Percentiles rank a stretch among this genome's conserved stretches.
phyloP scores from a whole-genome alignment of 1,140 invertebrate species.

The Drosophila albomicans region DNA sequence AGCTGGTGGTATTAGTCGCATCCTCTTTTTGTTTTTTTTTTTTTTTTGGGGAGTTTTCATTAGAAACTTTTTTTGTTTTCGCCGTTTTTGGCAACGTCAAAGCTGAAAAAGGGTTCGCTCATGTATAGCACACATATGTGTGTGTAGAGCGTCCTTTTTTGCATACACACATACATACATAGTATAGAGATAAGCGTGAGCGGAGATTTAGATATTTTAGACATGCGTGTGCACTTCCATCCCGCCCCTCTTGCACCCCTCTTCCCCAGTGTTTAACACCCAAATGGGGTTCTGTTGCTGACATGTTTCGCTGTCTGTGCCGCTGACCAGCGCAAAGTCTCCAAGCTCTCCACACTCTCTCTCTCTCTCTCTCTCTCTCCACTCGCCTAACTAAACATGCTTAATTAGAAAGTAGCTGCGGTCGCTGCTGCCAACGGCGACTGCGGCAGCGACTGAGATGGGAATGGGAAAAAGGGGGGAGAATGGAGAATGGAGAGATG shows the following conservation, averaged over 20 bases:
- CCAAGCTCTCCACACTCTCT: background rate
- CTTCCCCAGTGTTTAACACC: background rate
- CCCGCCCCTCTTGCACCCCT: background rate
- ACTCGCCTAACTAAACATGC: slow-evolving; percentile 73
- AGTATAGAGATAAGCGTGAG: slow-evolving; percentile 60
- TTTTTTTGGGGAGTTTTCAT: slow-evolving; percentile 71
- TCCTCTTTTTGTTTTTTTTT: background rate
- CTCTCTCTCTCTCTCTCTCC: background rate
- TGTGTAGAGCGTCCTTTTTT: background rate
- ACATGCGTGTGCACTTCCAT: slow-evolving; percentile 60
- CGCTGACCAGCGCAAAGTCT: slow-evolving; percentile 44
- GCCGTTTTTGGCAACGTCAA: slow-evolving; percentile 55
- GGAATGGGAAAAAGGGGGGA: too few relatives aligned
- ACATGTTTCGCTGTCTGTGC: slow-evolving; percentile 51
- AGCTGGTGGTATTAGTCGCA: slow-evolving; percentile 53
- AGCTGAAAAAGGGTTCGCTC: slow-evolving; percentile 69
- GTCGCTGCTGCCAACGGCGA: slow-evolving; percentile 28
- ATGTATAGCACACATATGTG: slow-evolving; percentile 4
- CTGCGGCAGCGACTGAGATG: background rate
- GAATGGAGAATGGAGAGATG: background rate
- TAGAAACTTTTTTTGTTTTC: slow-evolving; percentile 63
- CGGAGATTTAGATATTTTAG: slow-evolving; percentile 80
- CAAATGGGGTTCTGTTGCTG: slow-evolving; percentile 50
- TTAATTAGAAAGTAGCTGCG: slow-evolving; percentile 81
- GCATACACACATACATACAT: background rate